phyloP scores from a whole-genome alignment of 2,888 invertebrate genomes.

The Diogma glabrata region DNA sequence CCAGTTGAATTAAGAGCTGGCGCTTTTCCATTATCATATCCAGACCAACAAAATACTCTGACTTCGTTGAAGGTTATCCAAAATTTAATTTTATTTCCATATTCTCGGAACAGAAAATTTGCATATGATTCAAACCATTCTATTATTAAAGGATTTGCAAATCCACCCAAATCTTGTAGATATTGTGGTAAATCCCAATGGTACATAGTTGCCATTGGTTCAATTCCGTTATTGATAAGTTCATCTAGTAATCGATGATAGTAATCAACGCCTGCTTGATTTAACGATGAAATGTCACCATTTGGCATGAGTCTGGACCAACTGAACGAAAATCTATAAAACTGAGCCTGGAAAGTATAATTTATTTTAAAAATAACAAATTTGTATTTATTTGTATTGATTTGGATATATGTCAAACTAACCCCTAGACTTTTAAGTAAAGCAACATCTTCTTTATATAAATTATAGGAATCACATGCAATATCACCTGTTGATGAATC shows the following conservation, averaged over 20 bases:
- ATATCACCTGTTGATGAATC: background rate
- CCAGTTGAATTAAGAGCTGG: conserved; percentile 33
- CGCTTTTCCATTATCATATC: conserved; percentile 36
- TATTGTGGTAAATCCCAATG: conserved; percentile 44
- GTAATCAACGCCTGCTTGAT: background rate
- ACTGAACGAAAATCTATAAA: background rate
- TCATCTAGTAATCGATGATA: background rate
- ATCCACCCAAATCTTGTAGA: conserved; percentile 44
- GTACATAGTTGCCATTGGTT: conserved; percentile 46
- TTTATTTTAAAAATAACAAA: no score
- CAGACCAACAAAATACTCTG: conserved; percentile 32
- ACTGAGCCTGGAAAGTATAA: no score
- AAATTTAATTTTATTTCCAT: conserved; percentile 41
- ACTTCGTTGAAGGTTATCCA: conserved; percentile 52
- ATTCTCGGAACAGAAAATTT: conserved; percentile 33
- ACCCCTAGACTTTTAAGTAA: background rate
- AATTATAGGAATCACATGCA: background rate
- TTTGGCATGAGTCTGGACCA: conserved; percentile 43
- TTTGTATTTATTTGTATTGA: no score
- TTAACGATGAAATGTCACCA: conserved; percentile 39
- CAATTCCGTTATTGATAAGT: conserved; percentile 34
- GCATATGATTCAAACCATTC: conserved; percentile 43
- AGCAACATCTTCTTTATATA: background rate
- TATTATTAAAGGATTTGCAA: conserved; percentile 34
- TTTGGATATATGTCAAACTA: no score